These are phyloP conservation scores for Eupithecia inturbata DNA, from an alignment of 2,888 invertebrate species.

Conservation along the genomic window DNA sequence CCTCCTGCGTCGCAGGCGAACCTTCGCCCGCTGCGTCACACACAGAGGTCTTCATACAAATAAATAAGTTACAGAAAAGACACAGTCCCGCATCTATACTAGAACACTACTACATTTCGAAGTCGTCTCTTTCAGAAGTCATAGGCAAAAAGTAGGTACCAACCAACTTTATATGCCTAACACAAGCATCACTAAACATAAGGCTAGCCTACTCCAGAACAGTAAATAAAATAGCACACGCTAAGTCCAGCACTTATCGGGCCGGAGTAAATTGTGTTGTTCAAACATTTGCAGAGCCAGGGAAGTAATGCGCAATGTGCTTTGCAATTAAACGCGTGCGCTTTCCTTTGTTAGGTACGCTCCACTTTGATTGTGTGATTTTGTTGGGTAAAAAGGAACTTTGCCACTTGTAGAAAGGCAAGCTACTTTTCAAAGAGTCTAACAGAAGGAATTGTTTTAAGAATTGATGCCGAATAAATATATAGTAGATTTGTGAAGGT, in stretches of 20 bases:
- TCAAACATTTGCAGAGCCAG: background rate
- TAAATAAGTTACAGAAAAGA: too few species aligned
- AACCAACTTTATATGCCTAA: too few species aligned
- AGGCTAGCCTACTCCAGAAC: too few species aligned
- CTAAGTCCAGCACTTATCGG: slow-evolving; percentile 15
- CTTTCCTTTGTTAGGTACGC: slow-evolving; percentile 53
- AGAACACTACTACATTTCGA: too few species aligned
- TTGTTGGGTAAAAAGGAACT: slow-evolving; percentile 2
- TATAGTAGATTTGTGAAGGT: too few species aligned
- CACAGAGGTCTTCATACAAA: too few species aligned
- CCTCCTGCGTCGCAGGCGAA: too few species aligned
- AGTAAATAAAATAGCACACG: slow-evolving; percentile 6
- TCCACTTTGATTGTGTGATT: slow-evolving; percentile 45
- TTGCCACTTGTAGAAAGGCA: slow-evolving; percentile 2
- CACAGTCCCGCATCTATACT: too few species aligned
- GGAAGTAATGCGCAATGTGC: slow-evolving; percentile 11
- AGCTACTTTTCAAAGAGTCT: background rate
- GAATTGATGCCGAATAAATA: background rate
- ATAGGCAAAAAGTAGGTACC: too few species aligned
- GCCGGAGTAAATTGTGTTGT: slow-evolving; percentile 10
- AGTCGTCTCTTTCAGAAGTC: too few species aligned
- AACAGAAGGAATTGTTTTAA: background rate
- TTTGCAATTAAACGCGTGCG: slow-evolving; percentile 29
- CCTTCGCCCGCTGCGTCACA: too few species aligned
- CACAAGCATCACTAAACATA: too few species aligned